Percentiles rank a stretch among this genome's conserved stretches.
These are phyloP conservation scores for Rugalucina vietnamica DNA, from an alignment of 2,888 invertebrate genomes.

Conservation along the genomic window DNA sequence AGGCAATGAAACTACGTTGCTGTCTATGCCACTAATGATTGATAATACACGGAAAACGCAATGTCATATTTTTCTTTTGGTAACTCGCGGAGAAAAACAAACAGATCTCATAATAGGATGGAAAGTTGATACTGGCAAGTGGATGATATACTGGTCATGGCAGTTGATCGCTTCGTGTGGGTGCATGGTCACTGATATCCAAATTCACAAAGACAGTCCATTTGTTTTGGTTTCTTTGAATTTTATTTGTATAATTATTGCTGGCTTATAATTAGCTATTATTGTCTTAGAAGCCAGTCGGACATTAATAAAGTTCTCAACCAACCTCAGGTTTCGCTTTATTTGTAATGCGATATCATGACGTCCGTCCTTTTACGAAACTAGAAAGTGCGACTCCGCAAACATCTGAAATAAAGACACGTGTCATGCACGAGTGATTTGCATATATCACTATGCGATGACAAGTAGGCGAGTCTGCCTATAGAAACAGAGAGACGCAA, in stretches of 20 bases:
- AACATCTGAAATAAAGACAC: conserved; percentile 24
- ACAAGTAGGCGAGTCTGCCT: not conserved
- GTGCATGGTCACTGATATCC: not conserved
- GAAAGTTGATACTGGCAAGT: not conserved
- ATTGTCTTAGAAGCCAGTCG: not conserved
- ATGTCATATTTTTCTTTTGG: too few species aligned
- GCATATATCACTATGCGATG: conserved; percentile 28
- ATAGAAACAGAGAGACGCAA: not conserved
- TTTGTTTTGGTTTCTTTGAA: conserved; percentile 7
- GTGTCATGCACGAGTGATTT: conserved; percentile 52
- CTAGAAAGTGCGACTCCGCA: conserved; percentile 4
- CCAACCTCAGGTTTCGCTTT: not conserved
- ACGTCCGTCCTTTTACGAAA: conserved; percentile 7
- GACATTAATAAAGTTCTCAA: conserved; percentile 4
- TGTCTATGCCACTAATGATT: too few species aligned
- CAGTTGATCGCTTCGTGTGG: not conserved
- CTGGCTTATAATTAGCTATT: not conserved
- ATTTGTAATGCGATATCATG: not conserved
- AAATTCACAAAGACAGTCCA: not conserved
- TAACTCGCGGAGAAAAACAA: too few species aligned
- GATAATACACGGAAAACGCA: too few species aligned
- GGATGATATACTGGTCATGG: not conserved
- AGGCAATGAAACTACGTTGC: too few species aligned
- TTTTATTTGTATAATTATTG: conserved; percentile 7
- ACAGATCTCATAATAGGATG: too few species aligned